Conservation (phyloP, 64 coral and sea anemone genomes). For the Actinia equina region DNA sequence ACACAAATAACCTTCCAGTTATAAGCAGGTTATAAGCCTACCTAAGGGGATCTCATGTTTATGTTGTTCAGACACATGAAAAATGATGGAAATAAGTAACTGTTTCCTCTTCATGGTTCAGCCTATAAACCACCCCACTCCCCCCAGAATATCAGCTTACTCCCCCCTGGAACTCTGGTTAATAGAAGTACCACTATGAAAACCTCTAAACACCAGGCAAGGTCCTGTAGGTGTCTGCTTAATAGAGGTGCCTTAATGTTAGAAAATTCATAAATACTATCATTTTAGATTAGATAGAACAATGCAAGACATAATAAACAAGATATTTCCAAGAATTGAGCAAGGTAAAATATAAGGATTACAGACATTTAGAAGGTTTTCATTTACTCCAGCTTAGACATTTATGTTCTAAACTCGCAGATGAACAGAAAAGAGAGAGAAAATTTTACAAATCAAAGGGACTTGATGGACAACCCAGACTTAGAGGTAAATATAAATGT, state of each 20-base stretch:
- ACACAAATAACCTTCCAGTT: too few relatives aligned
- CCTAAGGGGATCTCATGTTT: too few relatives aligned
- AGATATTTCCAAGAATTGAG: constrained; percentile 78
- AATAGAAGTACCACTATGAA: too few relatives aligned
- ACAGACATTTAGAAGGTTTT: background rate
- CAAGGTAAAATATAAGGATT: constrained; percentile 29
- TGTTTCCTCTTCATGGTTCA: too few relatives aligned
- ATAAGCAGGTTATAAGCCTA: too few relatives aligned
- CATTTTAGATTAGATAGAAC: constrained; percentile 69
- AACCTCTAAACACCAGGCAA: too few relatives aligned
- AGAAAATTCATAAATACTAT: background rate
- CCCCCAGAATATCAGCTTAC: too few relatives aligned
- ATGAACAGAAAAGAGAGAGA: constrained; percentile 66
- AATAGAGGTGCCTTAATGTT: background rate
- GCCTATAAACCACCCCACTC: too few relatives aligned
- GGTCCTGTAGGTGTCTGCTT: too few relatives aligned
- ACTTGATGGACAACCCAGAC: constrained; percentile 4
- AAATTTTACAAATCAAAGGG: constrained; percentile 73
- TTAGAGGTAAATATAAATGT: constrained; percentile 34
- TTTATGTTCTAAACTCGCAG: constrained; percentile 10
- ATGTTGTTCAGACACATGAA: too few relatives aligned
- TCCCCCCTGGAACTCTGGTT: too few relatives aligned
- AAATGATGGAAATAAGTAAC: too few relatives aligned
- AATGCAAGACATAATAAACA: constrained; percentile 92
- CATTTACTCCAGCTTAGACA: background rate